These are phyloP conservation scores for Damaliscus lunatus DNA, from an alignment of 2,113 vertebrate genomes.

Conservation along the genomic window DNA sequence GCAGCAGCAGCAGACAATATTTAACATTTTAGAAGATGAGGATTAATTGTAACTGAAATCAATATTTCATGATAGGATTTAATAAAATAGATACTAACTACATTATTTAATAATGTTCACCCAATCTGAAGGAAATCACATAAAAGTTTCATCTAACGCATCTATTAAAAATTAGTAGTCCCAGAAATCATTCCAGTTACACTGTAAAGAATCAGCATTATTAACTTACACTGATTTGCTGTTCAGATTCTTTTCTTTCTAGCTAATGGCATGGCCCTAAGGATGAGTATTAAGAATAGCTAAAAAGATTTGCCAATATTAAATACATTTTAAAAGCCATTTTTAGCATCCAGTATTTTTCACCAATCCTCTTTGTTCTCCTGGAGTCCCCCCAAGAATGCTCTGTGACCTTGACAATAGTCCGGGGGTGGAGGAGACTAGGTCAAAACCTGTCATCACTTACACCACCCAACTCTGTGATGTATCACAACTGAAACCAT, in stretches of 20 bases:
- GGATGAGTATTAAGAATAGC: background rate
- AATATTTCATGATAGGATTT: slow-evolving; percentile 19
- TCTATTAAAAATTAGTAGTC: slow-evolving; percentile 25
- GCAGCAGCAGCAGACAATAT: background rate
- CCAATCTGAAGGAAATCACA: slow-evolving; percentile 6
- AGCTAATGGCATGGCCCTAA: background rate
- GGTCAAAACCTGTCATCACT: background rate
- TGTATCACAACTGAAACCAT: background rate
- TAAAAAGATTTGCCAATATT: background rate
- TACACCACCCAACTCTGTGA: background rate
- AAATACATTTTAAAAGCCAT: background rate
- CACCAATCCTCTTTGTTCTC: background rate
- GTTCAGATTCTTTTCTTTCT: background rate
- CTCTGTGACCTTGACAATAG: background rate
- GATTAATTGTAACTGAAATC: slow-evolving; percentile 13
- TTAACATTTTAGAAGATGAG: slow-evolving; percentile 25
- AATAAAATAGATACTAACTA: slow-evolving; percentile 3
- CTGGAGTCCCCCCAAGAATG: background rate
- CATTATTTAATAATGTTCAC: slow-evolving; percentile 1
- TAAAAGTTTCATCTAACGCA: slow-evolving; percentile 1
- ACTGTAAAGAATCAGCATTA: background rate
- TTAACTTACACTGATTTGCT: slow-evolving; percentile 29
- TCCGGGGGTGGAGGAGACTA: background rate
- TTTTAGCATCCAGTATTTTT: background rate
- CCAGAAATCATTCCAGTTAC: slow-evolving; percentile 9